Conservation (phyloP, 2,888 invertebrate species). For the Aporophyla lueneburgensis region DNA sequence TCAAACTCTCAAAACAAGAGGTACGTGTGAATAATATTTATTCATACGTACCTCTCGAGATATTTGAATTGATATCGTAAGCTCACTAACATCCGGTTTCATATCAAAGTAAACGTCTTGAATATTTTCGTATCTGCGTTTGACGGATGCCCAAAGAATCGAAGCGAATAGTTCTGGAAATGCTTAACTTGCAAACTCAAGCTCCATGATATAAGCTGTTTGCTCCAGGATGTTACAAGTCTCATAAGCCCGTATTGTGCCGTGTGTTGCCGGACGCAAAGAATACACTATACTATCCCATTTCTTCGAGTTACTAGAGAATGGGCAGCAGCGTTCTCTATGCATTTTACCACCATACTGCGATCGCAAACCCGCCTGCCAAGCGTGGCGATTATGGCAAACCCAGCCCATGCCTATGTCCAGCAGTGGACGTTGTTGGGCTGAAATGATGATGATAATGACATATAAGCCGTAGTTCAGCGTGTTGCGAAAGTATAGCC, state of each 20-base stretch:
- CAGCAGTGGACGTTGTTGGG: too few relatives aligned
- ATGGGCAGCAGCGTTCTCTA: too few relatives aligned
- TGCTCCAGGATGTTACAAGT: slow-evolving; percentile 32
- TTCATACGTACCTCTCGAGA: too few relatives aligned
- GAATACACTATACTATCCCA: too few relatives aligned
- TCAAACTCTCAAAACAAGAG: neutral
- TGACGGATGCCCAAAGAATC: slow-evolving; percentile 27
- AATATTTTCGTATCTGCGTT: slow-evolving; percentile 31
- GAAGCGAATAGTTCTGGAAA: slow-evolving; percentile 17
- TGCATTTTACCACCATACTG: too few relatives aligned
- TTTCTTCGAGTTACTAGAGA: too few relatives aligned
- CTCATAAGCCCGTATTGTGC: neutral
- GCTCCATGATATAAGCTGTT: slow-evolving; percentile 38
- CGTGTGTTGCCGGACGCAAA: too few relatives aligned
- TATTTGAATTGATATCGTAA: slow-evolving; percentile 16
- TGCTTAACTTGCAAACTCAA: slow-evolving; percentile 19
- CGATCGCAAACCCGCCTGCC: too few relatives aligned
- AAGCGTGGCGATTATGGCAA: too few relatives aligned
- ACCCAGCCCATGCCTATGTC: too few relatives aligned
- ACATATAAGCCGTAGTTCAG: slow-evolving; percentile 17
- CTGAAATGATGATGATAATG: too few relatives aligned
- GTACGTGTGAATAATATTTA: neutral
- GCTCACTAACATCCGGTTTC: neutral
- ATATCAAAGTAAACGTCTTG: neutral
- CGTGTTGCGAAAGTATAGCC: slow-evolving; percentile 12